Conservation (phyloP, 2,888 invertebrate genomes). For the Lasioglossum villosulum region DNA sequence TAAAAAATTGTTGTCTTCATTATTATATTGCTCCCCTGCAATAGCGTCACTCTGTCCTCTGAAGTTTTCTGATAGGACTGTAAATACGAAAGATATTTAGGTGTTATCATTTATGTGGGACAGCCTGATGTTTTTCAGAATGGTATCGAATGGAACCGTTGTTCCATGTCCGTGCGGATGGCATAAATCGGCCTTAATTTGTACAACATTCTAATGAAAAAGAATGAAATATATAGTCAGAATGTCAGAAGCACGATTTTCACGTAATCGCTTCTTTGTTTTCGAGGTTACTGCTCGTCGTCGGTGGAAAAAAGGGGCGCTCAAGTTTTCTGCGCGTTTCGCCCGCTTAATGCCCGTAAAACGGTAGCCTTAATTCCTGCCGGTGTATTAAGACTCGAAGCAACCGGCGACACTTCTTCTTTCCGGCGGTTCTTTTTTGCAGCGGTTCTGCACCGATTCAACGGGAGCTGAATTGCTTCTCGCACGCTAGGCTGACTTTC, state of each 20-base stretch:
- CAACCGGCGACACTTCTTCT: constrained; percentile 50
- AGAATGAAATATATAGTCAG: background rate
- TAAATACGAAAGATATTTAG: no score
- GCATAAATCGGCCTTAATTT: background rate
- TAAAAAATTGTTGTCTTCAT: no score
- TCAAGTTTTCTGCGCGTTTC: constrained; percentile 7
- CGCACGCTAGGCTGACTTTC: constrained; percentile 40
- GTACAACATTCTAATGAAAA: background rate
- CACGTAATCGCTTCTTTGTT: constrained; percentile 32
- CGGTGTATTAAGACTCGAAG: constrained; percentile 44
- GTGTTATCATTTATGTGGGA: no score
- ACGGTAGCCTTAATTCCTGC: constrained; percentile 29
- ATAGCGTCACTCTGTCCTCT: no score
- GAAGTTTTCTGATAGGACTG: no score
- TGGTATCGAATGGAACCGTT: no score
- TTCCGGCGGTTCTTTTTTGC: constrained; percentile 34
- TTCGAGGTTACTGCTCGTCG: background rate
- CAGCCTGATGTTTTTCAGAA: no score
- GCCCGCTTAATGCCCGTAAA: constrained; percentile 21
- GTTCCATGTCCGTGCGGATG: no score
- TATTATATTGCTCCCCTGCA: no score
- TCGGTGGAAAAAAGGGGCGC: background rate
- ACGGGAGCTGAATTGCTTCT: constrained; percentile 30
- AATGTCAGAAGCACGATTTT: background rate
- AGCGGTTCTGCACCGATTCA: constrained; percentile 43